Evolutionary conservation across 92 coral and sea anemone genomes (phyloP).

Genomic region (Actinernus sp.): DNA sequence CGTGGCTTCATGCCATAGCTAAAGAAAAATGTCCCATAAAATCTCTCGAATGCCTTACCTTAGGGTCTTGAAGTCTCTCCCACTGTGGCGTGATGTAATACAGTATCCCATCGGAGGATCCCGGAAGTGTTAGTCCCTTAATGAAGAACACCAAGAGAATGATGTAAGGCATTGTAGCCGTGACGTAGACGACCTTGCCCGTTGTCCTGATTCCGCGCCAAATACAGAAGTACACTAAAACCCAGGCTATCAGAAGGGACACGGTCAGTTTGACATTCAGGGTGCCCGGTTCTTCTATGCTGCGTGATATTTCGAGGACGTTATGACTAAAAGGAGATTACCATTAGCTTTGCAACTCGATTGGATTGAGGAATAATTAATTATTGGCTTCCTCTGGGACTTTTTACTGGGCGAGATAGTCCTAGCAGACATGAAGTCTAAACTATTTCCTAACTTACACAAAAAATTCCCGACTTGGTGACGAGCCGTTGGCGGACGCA

Average conservation of each 20-base stretch:
- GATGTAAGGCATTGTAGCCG: slow-evolving; percentile 89
- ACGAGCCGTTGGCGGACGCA: slow-evolving; percentile 66
- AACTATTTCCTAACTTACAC: slow-evolving; percentile 88
- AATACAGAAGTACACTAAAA: slow-evolving; percentile 89
- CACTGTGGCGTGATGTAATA: slow-evolving; percentile 81
- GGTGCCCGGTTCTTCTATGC: slow-evolving; percentile 86
- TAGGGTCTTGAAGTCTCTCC: slow-evolving; percentile 76
- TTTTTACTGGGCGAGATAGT: no score
- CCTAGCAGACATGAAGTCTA: no score
- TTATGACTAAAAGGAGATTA: slow-evolving; percentile 52
- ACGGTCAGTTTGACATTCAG: slow-evolving; percentile 72
- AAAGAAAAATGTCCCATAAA: not conserved
- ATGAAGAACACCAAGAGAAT: slow-evolving; percentile 72
- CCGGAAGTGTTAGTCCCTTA: slow-evolving; percentile 91
- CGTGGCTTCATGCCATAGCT: no score
- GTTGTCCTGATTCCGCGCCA: slow-evolving; percentile 96
- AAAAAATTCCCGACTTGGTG: slow-evolving; percentile 85
- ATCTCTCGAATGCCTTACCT: slow-evolving; percentile 30
- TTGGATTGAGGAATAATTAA: no score
- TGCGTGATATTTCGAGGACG: slow-evolving; percentile 71
- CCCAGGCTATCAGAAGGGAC: slow-evolving; percentile 91
- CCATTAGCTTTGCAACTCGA: no score
- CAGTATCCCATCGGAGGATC: slow-evolving; percentile 73
- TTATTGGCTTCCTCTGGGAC: no score
- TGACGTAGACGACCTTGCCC: slow-evolving; percentile 97